Conservation (phyloP, 2,888 invertebrate genomes). For the Caenorhabditis macrosperma region DNA sequence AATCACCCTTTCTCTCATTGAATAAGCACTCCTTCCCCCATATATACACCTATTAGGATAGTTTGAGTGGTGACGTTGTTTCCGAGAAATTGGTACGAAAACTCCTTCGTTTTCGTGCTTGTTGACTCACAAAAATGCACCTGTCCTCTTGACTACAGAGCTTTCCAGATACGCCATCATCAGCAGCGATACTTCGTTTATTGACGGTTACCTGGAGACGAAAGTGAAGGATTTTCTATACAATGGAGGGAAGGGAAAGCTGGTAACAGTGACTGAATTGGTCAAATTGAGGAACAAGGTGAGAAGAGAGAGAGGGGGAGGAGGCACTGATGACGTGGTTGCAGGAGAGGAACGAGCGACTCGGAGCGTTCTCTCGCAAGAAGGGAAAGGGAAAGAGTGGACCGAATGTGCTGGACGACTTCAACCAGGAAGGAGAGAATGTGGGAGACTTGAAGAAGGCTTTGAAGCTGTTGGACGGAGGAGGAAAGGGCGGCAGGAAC, state of each 20-base stretch:
- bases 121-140: background rate
- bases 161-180: constrained; percentile 74
- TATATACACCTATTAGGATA: too few species aligned
- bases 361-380: constrained; percentile 78
- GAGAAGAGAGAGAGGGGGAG: background rate
- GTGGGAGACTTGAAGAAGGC: constrained; percentile 73
- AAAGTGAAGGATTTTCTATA: constrained; percentile 91
- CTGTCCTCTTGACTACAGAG: background rate
- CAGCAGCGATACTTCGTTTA: constrained; percentile 73
- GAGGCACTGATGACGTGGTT: background rate
- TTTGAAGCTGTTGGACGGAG: constrained; percentile 73
- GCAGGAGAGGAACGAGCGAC: constrained; percentile 83
- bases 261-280: constrained; percentile 91
- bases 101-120: too few species aligned
- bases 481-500: constrained; percentile 70
- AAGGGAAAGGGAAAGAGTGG: constrained; percentile 75
- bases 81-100: too few species aligned
- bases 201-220: constrained; percentile 61
- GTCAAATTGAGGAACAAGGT: constrained; percentile 85
- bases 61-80: too few species aligned
- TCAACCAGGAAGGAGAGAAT: constrained; percentile 70
- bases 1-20: background rate
- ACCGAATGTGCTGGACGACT: constrained; percentile 72
- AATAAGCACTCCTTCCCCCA: constrained; percentile 82
- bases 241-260: constrained; percentile 92